A percentile compares a stretch with the other conserved stretches of the same genome.
Conservation (phyloP, 2,888 invertebrate genomes). For the Drosophila borealis region DNA sequence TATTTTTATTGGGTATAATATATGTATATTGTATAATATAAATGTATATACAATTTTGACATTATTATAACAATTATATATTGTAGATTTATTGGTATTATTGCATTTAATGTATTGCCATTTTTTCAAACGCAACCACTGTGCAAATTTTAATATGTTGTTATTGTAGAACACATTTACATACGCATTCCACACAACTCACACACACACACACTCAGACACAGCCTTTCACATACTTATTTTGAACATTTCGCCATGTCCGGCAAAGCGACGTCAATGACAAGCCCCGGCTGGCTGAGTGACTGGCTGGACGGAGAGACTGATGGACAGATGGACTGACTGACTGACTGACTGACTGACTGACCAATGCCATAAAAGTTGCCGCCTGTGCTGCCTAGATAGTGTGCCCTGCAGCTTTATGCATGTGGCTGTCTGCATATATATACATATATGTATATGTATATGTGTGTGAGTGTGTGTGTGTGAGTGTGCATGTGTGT, state of each 20-base stretch:
- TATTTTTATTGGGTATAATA: background rate
- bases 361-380: slow-evolving; percentile 62
- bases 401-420: slow-evolving; percentile 67
- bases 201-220: slow-evolving; percentile 18
- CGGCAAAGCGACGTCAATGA: slow-evolving; percentile 71
- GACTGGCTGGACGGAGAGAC: slow-evolving; percentile 44
- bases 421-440: slow-evolving; percentile 25
- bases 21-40: background rate
- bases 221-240: slow-evolving; percentile 62
- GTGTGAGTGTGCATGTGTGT: slow-evolving; percentile 37
- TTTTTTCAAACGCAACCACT: slow-evolving; percentile 29
- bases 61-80: too few species aligned
- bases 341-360: slow-evolving; percentile 35
- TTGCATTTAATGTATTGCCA: background rate
- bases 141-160: slow-evolving; percentile 52
- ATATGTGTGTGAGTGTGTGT: slow-evolving; percentile 10
- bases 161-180: slow-evolving; percentile 61
- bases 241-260: slow-evolving; percentile 75
- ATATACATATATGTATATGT: slow-evolving; percentile 2
- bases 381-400: slow-evolving; percentile 70
- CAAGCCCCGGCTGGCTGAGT: slow-evolving; percentile 68
- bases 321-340: slow-evolving; percentile 18
- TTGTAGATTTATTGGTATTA: background rate
- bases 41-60: too few species aligned
- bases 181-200: slow-evolving; percentile 52